A percentile compares a stretch with the other conserved stretches of the same genome.
phyloP scores from a whole-genome alignment of 2,888 invertebrate species.

The Dynastes tityus region DNA sequence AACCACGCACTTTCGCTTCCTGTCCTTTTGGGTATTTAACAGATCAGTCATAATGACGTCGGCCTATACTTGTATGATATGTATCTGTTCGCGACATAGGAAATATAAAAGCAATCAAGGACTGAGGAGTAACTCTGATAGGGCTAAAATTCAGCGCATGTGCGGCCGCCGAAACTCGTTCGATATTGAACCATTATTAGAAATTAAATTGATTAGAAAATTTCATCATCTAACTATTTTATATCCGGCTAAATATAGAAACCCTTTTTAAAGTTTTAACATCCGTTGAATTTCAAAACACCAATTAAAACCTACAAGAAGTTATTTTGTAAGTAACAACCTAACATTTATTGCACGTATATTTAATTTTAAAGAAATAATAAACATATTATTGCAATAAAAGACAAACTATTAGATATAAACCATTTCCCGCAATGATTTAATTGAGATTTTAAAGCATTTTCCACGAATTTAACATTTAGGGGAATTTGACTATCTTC shows the following conservation, averaged over 20 bases:
- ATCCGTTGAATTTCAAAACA: too few species aligned
- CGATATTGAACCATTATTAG: slow-evolving; percentile 60
- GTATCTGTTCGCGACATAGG: slow-evolving; percentile 67
- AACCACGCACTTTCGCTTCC: slow-evolving; percentile 59
- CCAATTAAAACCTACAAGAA: too few species aligned
- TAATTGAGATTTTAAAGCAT: too few species aligned
- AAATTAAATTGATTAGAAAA: slow-evolving; percentile 59
- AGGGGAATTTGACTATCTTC: too few species aligned
- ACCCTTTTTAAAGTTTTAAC: neutral
- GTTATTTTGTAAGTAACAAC: too few species aligned
- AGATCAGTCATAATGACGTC: slow-evolving; percentile 68
- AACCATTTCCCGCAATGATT: too few species aligned
- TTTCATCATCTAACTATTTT: neutral
- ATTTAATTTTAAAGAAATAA: too few species aligned
- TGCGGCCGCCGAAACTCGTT: slow-evolving; percentile 61
- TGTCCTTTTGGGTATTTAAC: slow-evolving; percentile 60
- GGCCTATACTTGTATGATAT: slow-evolving; percentile 63
- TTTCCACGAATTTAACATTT: too few species aligned
- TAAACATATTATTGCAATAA: too few species aligned
- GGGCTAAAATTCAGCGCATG: slow-evolving; percentile 60
- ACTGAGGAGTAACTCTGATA: slow-evolving; percentile 56
- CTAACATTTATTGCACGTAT: too few species aligned
- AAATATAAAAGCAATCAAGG: slow-evolving; percentile 59
- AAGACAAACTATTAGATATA: too few species aligned
- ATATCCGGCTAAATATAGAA: neutral